Evolutionary conservation across 2,888 invertebrate species (phyloP), one percentile per base, ranked within the genome.

Genomic region (Leptopilina myrica): DNA sequence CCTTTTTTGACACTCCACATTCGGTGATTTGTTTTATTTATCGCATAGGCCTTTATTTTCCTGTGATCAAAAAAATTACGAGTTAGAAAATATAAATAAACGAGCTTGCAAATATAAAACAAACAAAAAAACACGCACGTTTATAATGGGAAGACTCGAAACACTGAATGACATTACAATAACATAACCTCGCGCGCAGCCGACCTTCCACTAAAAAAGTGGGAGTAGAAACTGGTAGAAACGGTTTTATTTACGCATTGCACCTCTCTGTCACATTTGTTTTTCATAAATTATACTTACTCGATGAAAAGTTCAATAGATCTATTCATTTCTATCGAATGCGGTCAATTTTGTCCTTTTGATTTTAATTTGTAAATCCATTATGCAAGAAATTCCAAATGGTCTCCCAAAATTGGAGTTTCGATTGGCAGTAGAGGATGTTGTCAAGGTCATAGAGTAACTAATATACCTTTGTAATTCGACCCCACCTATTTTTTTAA

Each of bases 131-230:
- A 8, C 26, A 33, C 33, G 26, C 33, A 49, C 33, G 73, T 33
- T 73, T 56, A 33, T 33, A 73, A 33, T 56, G 14, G 73, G 53
- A 56, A 73, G 33, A 56, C 73, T 56, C 56, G 33, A 73, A 73
- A 56, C 33, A 33, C 56, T 73, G 73, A 56, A 73, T 73, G 73
- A 56, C 56, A 73, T 73, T 73, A 73, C 33, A 73, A 56, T 73
- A 73, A 73, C 73, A 73, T 73, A 73, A 73, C 73, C 73, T 73
- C 56, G 73, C 73, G 56, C 73, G 73, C 73, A 73, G 56, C 73
- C 33, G 73, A 73, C 73, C 73, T 73, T 73, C 49, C 40, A 56
- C 33, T 0, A 5, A 56, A 40, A 73, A 73, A 33, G 73, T 73
- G 73, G 73, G 73, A 73, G 73, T 56, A 49, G 33, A 53, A 33